phyloP scores from a whole-genome alignment of 2,888 invertebrate genomes.

The Eumacrocentrus americanus region DNA sequence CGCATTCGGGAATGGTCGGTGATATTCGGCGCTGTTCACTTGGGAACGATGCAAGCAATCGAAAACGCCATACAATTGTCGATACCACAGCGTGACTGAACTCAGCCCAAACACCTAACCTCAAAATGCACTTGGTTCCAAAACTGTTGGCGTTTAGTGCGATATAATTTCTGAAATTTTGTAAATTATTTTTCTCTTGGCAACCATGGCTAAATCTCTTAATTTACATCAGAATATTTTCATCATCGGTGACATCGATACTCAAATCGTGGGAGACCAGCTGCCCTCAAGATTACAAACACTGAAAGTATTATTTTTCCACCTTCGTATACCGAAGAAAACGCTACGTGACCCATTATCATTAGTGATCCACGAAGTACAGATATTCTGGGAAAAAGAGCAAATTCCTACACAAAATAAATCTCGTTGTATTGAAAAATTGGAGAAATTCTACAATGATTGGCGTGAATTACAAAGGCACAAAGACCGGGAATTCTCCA shows the following conservation, averaged over 20 bases:
- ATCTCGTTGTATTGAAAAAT: constrained; percentile 8
- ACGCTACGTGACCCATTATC: constrained; percentile 8
- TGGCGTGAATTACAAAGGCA: constrained; percentile 7
- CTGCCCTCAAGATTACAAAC: constrained; percentile 16
- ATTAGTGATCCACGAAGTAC: constrained; percentile 7
- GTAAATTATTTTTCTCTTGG: too few species aligned
- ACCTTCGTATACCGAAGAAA: constrained; percentile 3
- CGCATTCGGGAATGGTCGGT: too few species aligned
- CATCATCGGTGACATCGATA: constrained; percentile 7
- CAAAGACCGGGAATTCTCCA: neutral
- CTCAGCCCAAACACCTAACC: too few species aligned
- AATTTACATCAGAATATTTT: constrained; percentile 27
- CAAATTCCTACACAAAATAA: constrained; percentile 9
- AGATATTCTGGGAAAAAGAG: constrained; percentile 15
- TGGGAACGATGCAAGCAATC: too few species aligned
- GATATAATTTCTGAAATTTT: too few species aligned
- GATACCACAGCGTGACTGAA: too few species aligned
- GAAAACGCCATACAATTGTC: too few species aligned
- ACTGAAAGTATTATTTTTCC: constrained; percentile 3
- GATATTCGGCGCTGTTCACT: too few species aligned
- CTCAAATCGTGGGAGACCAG: constrained; percentile 15
- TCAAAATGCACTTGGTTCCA: too few species aligned
- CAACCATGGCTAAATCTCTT: too few species aligned
- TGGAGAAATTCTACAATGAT: constrained; percentile 9
- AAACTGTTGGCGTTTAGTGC: too few species aligned